These are phyloP conservation scores for Nycticryphes semicollaris DNA, from an alignment of 2,113 vertebrate species.

Conservation along the genomic window DNA sequence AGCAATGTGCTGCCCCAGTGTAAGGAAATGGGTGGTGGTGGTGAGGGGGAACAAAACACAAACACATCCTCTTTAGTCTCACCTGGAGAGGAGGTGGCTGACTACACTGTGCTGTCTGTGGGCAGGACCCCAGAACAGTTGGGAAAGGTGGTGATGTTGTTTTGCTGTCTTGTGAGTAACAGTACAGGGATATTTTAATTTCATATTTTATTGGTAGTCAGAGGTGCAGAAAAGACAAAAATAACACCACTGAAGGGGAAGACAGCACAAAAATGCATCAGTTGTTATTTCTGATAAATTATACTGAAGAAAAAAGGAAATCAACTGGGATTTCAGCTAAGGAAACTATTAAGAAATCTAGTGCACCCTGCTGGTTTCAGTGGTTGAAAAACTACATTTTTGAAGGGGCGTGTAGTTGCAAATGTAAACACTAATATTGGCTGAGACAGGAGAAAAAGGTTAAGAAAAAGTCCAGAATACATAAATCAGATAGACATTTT, in stretches of 20 bases:
- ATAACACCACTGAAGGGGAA: constrained; percentile 75
- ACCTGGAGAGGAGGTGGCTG: too few species aligned
- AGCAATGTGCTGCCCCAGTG: too few species aligned
- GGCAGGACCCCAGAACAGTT: too few species aligned
- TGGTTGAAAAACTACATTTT: constrained; percentile 76
- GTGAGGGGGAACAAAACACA: too few species aligned
- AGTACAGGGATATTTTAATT: constrained; percentile 67
- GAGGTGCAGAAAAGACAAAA: constrained; percentile 81
- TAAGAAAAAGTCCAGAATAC: constrained; percentile 9
- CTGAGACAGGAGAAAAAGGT: not conserved
- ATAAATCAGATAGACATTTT: constrained; percentile 53
- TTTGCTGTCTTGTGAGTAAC: too few species aligned
- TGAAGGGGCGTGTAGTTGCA: constrained; percentile 42
- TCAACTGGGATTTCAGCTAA: constrained; percentile 66
- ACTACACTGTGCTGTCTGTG: too few species aligned
- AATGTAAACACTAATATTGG: constrained; percentile 71
- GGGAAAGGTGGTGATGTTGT: too few species aligned
- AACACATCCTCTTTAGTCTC: too few species aligned
- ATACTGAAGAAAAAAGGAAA: constrained; percentile 67
- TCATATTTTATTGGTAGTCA: constrained; percentile 85
- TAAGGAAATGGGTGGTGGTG: too few species aligned
- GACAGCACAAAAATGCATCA: constrained; percentile 80
- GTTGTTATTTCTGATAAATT: constrained; percentile 75
- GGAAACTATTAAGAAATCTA: constrained; percentile 73
- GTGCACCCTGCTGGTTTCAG: constrained; percentile 77